phyloP scores from a whole-genome alignment of 2,113 vertebrate species.

The Himantopus leucocephalus region DNA sequence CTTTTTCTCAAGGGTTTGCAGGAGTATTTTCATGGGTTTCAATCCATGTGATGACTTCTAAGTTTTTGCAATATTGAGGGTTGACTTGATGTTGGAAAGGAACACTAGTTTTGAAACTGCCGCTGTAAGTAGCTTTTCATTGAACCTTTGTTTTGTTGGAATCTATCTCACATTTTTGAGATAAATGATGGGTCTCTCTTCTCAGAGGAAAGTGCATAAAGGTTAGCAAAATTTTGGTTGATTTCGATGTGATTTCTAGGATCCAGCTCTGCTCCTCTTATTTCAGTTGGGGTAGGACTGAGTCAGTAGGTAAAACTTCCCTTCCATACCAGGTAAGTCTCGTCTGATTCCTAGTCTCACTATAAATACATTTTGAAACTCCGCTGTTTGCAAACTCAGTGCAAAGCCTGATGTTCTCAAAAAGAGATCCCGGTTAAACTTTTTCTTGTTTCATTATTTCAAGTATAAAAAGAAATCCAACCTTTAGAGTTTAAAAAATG shows the following conservation, averaged over 20 bases:
- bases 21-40: not conserved
- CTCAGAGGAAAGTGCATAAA: not conserved
- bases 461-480: not conserved
- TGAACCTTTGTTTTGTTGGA: not conserved
- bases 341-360: not conserved
- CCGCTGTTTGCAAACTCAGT: not conserved
- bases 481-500: not conserved
- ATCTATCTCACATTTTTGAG: not conserved
- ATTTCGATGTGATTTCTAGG: not conserved
- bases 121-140: not conserved
- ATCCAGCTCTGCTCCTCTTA: not conserved
- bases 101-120: not conserved
- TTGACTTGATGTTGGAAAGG: not conserved
- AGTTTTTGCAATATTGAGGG: not conserved
- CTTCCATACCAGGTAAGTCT: not conserved
- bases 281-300: not conserved
- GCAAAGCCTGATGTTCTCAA: not conserved
- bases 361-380: not conserved
- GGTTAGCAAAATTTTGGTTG: not conserved
- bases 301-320: not conserved
- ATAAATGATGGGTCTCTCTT: not conserved
- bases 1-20: not conserved
- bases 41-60: rapidly evolving
- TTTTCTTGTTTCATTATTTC: not conserved
- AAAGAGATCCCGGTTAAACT: not conserved